These are phyloP conservation scores for Erythrocercus mccallii DNA, from an alignment of 2,113 vertebrate species.

Conservation along the genomic window DNA sequence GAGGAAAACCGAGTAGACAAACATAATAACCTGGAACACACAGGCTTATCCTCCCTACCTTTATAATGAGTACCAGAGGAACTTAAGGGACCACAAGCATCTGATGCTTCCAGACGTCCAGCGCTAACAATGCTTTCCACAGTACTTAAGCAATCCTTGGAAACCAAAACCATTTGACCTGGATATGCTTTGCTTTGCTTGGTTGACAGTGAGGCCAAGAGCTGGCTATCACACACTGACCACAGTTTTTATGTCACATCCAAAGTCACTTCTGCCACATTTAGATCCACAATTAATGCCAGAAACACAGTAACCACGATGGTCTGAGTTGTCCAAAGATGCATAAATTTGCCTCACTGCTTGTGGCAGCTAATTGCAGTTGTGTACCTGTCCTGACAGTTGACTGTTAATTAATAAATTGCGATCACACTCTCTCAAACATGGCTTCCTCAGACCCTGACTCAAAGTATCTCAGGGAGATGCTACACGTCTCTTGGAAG, in stretches of 20 bases:
- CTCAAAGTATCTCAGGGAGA: slow-evolving; percentile 4
- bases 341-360: background rate
- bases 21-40: slow-evolving; percentile 25
- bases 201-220: slow-evolving; percentile 15
- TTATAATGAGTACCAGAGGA: slow-evolving; percentile 48
- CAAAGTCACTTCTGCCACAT: slow-evolving; percentile 13
- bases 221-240: slow-evolving; percentile 25
- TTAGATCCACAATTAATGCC: background rate
- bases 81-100: slow-evolving; percentile 32
- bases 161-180: slow-evolving; percentile 42
- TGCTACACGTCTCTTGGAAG: slow-evolving; percentile 49
- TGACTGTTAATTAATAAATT: slow-evolving; percentile 15
- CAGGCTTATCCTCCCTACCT: slow-evolving; percentile 41
- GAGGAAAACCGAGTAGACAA: background rate
- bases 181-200: slow-evolving; percentile 43
- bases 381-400: background rate
- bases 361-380: background rate
- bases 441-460: slow-evolving; percentile 34
- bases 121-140: slow-evolving; percentile 13
- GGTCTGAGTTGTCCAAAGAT: background rate
- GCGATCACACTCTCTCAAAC: background rate
- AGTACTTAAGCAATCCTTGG: background rate
- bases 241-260: slow-evolving; percentile 31
- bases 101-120: background rate
- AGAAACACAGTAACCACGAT: background rate